A percentile compares a stretch with the other conserved stretches of the same genome.
Evolutionary conservation across 2,888 invertebrate species (phyloP).

Genomic region (Pristionchus exspectatus): DNA sequence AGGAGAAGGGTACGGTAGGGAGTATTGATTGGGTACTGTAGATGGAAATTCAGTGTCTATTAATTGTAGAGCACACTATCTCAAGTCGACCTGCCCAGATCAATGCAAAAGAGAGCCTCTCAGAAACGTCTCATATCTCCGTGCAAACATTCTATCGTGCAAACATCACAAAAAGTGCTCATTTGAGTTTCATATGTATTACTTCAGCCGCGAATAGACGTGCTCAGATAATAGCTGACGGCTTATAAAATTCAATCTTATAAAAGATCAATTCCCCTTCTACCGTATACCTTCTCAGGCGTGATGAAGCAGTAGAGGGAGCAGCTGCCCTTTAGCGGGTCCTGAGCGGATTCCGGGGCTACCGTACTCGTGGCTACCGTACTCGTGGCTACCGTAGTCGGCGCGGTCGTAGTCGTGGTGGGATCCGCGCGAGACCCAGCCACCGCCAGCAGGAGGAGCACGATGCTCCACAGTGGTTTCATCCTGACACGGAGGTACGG

Average conservation of each 20-base stretch:
- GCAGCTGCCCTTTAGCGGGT: not conserved
- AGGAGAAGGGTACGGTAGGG: not conserved
- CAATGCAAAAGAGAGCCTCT: too few species aligned
- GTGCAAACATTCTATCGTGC: too few species aligned
- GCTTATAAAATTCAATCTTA: too few species aligned
- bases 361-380: slow-evolving; percentile 9
- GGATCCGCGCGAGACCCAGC: slow-evolving; percentile 13
- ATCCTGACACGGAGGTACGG: not conserved
- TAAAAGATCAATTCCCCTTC: not conserved
- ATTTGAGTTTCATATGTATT: too few species aligned
- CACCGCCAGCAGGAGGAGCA: not conserved
- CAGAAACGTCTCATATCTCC: too few species aligned
- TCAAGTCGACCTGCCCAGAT: too few species aligned
- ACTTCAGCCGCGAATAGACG: too few species aligned
- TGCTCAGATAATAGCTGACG: too few species aligned
- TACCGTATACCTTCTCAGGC: slow-evolving; percentile 24
- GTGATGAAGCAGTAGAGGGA: slow-evolving; percentile 44
- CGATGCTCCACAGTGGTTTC: slow-evolving; percentile 24
- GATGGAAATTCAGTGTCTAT: too few species aligned
- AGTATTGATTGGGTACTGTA: not conserved
- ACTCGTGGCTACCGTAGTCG: not conserved
- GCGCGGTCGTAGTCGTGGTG: not conserved
- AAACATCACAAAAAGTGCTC: too few species aligned
- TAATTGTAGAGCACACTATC: too few species aligned
- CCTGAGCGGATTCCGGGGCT: not conserved